Percentiles rank a stretch among this genome's conserved stretches.
These are phyloP conservation scores for Heterotilapia buettikoferi DNA, from an alignment of 2,113 vertebrate genomes.

Conservation along the genomic window DNA sequence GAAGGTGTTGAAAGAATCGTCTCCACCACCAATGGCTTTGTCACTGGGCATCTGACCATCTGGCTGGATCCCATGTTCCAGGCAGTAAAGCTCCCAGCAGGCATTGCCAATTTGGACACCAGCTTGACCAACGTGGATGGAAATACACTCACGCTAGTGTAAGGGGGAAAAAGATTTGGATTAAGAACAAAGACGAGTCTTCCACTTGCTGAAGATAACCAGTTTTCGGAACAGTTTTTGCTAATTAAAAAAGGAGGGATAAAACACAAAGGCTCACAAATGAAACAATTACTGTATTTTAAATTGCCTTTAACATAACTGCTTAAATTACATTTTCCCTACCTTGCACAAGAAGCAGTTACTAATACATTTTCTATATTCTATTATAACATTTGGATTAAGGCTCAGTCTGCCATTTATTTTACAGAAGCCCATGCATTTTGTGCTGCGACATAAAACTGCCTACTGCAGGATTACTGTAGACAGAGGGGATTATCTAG, in stretches of 20 bases:
- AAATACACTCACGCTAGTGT: constrained; percentile 69
- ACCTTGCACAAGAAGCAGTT: not conserved
- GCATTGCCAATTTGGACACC: constrained; percentile 73
- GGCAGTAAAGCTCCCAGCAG: constrained; percentile 72
- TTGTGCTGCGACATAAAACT: constrained; percentile 24
- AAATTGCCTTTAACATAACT: not conserved
- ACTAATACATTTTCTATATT: not conserved
- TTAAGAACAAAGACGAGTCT: not conserved
- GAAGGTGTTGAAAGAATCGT: constrained; percentile 71
- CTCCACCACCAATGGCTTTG: constrained; percentile 68
- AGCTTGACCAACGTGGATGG: constrained; percentile 71
- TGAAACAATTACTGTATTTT: not conserved
- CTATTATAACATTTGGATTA: not conserved
- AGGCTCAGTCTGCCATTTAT: not conserved
- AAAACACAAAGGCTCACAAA: not conserved
- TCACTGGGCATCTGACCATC: constrained; percentile 73
- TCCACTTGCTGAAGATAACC: not conserved
- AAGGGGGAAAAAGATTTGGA: not conserved
- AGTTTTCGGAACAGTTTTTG: not conserved
- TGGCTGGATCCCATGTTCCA: constrained; percentile 70
- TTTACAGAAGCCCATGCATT: not conserved
- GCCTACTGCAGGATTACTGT: constrained; percentile 26
- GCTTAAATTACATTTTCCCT: not conserved
- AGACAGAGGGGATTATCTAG: constrained; percentile 46
- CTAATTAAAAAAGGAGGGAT: not conserved